Conservation (phyloP, 2,888 invertebrate genomes). For the Acheta domesticus region DNA sequence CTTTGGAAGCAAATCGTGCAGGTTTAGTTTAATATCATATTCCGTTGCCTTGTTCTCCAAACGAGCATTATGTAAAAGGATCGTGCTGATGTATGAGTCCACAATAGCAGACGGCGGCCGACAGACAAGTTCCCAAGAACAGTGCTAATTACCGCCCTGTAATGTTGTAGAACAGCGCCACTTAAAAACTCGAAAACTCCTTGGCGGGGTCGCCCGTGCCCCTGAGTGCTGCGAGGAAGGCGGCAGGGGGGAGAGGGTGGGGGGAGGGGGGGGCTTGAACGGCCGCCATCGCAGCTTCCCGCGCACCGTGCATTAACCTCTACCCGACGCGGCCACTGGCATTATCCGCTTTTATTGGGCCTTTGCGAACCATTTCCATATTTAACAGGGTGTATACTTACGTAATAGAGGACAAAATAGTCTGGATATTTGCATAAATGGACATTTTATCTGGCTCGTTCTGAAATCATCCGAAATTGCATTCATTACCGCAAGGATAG, state of each 20-base stretch:
- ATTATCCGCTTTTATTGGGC: background rate
- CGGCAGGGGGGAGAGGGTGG: too few relatives aligned
- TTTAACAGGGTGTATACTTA: conserved; percentile 7
- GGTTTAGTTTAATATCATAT: too few relatives aligned
- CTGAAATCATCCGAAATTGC: conserved; percentile 18
- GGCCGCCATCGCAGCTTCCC: background rate
- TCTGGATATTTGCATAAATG: background rate
- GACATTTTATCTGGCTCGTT: background rate
- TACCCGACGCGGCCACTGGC: background rate
- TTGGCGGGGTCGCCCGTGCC: background rate
- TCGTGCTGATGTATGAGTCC: too few relatives aligned
- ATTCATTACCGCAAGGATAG: conserved; percentile 18
- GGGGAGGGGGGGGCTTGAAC: background rate
- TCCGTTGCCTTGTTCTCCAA: too few relatives aligned
- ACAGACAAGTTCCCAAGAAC: too few relatives aligned
- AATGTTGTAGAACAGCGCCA: too few relatives aligned
- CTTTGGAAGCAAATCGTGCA: too few relatives aligned
- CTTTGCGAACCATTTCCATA: conserved; percentile 9
- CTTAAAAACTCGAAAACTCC: too few relatives aligned
- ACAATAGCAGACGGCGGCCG: too few relatives aligned
- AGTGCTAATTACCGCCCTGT: too few relatives aligned
- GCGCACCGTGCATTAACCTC: background rate
- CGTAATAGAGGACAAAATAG: conserved; percentile 7
- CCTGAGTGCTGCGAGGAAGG: background rate
- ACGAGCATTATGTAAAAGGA: too few relatives aligned